Percentiles rank a stretch among this genome's conserved stretches.
phyloP scores from a whole-genome alignment of 64 coral and sea anemone species.

The Pocillopora damicornis region DNA sequence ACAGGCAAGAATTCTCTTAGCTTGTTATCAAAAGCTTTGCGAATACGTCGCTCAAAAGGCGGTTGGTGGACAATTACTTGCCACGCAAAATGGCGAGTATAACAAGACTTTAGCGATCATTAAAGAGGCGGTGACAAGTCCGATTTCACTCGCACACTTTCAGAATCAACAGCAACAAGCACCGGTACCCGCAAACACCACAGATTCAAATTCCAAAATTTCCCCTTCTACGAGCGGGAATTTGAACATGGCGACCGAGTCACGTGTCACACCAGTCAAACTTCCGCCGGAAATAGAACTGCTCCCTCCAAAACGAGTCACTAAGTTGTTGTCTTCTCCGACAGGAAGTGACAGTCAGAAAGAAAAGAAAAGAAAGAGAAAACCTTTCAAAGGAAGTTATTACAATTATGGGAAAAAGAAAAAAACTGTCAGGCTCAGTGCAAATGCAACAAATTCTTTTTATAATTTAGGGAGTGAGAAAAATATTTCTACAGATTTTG shows the following conservation, averaged over 20 bases:
- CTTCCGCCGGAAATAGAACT: conserved; percentile 59
- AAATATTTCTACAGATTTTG: neutral
- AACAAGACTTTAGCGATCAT: conserved; percentile 70
- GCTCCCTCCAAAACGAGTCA: conserved; percentile 48
- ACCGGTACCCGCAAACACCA: neutral
- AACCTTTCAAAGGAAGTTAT: conserved; percentile 77
- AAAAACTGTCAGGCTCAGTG: conserved; percentile 38
- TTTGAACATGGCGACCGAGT: conserved; percentile 66
- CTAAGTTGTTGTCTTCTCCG: conserved; percentile 37
- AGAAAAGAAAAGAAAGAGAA: conserved; percentile 69
- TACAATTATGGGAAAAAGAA: conserved; percentile 83
- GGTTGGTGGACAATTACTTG: conserved; percentile 19
- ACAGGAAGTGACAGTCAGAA: conserved; percentile 30
- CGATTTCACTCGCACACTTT: conserved; percentile 43
- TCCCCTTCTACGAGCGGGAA: conserved; percentile 26
- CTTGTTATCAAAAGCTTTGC: conserved; percentile 96
- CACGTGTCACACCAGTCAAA: conserved; percentile 53
- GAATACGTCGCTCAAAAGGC: conserved; percentile 63
- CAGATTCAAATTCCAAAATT: conserved; percentile 25
- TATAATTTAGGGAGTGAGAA: neutral
- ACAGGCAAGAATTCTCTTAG: conserved; percentile 82
- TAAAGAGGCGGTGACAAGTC: conserved; percentile 77
- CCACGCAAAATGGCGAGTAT: conserved; percentile 75
- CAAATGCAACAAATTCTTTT: neutral
- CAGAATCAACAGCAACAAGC: conserved; percentile 21